Evolutionary conservation across 2,888 invertebrate species (phyloP), one percentile per base, ranked within the genome.

Genomic region (Bhutanitis thaidina): DNA sequence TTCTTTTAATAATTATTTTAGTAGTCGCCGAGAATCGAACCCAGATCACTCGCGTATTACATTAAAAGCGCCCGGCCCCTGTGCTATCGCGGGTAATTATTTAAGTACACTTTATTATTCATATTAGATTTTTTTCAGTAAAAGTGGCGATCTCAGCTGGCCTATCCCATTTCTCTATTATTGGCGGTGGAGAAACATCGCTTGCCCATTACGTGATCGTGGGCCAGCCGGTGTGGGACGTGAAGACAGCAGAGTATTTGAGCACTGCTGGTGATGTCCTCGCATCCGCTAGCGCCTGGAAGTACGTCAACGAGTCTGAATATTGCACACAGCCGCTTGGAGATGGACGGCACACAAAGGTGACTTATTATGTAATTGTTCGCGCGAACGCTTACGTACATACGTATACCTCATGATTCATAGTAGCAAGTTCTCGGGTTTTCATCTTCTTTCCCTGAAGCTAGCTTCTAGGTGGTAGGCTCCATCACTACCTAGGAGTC

Each of bases 141-240:
- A 93, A 93, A 81, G 74, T 93, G 37, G 92, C 92, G 0, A 91
- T 93, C 58, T 88, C 93, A 3, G 92, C 92, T 7, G 93, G 93
- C 0, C 74, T 82, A 41, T 83, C 89, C 7, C 79, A 88, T 39
- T 93, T 93, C 64, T 90, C 92, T 0, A 79, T 92, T 5, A 90
- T 93, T 50, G 80, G 80, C 1, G 74, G 71, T 0, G 91, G 91
- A 1, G 77, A 90, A 39, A 62, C 71, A 58, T 74, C 69, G 1
- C 82, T 80, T 51, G 89, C 91, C 0, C 86, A 92, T 68, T 93
- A 91, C 65, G 90, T 93, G 2, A 82, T 92, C 27, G 88, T 92
- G 4, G 93, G 93, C 0, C 89, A 90, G 58, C 92, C 93, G 0
- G 91, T 93, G 8, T 91, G 91, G 87, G 93, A 93, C 54, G 77